A percentile compares a stretch with the other conserved stretches of the same genome.
Evolutionary conservation across 2,888 invertebrate species (phyloP).

Genomic region (Drosophila birchii): DNA sequence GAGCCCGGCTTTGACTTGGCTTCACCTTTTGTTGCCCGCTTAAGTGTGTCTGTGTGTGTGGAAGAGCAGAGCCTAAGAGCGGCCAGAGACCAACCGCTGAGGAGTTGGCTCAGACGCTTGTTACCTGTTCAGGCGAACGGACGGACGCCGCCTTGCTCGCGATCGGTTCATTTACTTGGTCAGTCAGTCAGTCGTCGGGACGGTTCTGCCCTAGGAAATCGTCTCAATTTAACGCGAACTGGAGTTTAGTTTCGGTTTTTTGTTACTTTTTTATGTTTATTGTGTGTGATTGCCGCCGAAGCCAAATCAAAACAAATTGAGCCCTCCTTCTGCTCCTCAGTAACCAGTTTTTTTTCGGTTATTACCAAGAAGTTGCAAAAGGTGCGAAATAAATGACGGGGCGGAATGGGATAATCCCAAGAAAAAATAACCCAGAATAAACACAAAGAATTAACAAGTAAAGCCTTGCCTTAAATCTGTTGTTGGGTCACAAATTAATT

Average conservation of each 20-base stretch:
- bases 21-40: slow-evolving; percentile 20
- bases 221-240: slow-evolving; percentile 16
- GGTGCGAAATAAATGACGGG: slow-evolving; percentile 35
- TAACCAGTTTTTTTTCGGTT: slow-evolving; percentile 25
- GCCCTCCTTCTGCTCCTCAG: not conserved
- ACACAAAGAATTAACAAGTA: slow-evolving; percentile 1
- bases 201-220: slow-evolving; percentile 42
- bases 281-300: slow-evolving; percentile 47
- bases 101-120: slow-evolving; percentile 38
- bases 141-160: slow-evolving; percentile 48
- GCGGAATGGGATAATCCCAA: slow-evolving; percentile 14
- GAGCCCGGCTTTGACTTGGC: slow-evolving; percentile 3
- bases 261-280: slow-evolving; percentile 34
- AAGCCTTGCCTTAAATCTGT: slow-evolving; percentile 16
- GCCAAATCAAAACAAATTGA: slow-evolving; percentile 45
- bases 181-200: slow-evolving; percentile 7
- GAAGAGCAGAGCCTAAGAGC: slow-evolving; percentile 43
- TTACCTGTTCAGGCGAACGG: slow-evolving; percentile 70
- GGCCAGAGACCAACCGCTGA: not conserved
- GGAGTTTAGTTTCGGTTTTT: slow-evolving; percentile 20
- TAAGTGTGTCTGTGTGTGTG: not conserved
- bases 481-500: slow-evolving; percentile 5
- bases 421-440: slow-evolving; percentile 20
- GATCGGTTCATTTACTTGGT: slow-evolving; percentile 39
- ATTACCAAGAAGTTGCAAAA: slow-evolving; percentile 33